These are phyloP conservation scores for Trissonchulus sp. DNA, from an alignment of 2,888 invertebrate species.

Conservation along the genomic window DNA sequence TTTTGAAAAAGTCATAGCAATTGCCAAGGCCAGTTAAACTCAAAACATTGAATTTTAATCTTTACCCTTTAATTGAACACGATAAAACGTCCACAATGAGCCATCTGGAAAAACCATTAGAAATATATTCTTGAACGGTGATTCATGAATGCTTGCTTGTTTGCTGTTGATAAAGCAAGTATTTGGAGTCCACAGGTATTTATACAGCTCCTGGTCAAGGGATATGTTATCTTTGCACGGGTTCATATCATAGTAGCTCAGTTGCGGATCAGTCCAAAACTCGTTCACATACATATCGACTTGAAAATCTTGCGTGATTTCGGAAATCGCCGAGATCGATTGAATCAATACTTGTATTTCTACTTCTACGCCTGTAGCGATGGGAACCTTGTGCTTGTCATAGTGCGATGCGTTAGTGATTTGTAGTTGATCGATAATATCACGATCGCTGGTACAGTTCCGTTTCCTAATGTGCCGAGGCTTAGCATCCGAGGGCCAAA, in stretches of 20 bases:
- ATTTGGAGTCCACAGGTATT: conserved; percentile 27
- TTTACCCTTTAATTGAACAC: conserved; percentile 48
- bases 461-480: too few species aligned
- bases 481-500: too few species aligned
- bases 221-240: conserved; percentile 51
- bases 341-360: conserved; percentile 51
- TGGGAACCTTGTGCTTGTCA: neutral
- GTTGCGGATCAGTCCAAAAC: conserved; percentile 36
- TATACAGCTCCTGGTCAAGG: conserved; percentile 33
- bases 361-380: conserved; percentile 43
- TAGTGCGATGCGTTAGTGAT: neutral
- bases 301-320: conserved; percentile 51
- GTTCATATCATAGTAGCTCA: conserved; percentile 44
- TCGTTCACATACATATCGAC: conserved; percentile 53
- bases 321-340: conserved; percentile 49
- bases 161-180: conserved; percentile 31
- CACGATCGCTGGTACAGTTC: neutral
- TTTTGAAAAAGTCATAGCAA: too few species aligned
- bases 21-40: too few species aligned
- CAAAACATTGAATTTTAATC: too few species aligned
- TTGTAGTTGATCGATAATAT: neutral
- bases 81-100: conserved; percentile 31
- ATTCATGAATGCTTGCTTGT: conserved; percentile 26
- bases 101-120: conserved; percentile 30
- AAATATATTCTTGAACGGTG: conserved; percentile 31